Conservation (phyloP, 2,113 vertebrate species). For the Enhydra lutris region DNA sequence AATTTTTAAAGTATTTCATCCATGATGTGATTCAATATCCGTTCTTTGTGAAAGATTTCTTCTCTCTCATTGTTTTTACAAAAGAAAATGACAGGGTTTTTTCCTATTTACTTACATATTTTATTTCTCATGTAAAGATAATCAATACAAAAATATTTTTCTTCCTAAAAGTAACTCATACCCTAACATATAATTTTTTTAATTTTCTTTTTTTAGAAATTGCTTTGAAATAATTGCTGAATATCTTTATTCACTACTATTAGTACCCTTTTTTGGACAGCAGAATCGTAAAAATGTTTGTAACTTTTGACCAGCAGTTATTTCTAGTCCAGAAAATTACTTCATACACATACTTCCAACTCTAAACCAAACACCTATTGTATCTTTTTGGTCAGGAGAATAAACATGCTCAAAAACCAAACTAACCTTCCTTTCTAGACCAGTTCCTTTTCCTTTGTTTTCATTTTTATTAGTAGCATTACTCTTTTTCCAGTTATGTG, state of each 20-base stretch:
- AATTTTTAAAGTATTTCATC: neutral
- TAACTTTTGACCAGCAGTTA: slow-evolving; percentile 10
- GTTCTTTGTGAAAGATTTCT: neutral
- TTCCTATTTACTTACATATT: neutral
- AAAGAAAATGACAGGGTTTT: neutral
- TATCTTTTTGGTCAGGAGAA: neutral
- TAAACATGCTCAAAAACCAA: slow-evolving; percentile 1
- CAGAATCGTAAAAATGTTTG: neutral
- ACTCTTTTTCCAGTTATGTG: neutral
- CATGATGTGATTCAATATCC: neutral
- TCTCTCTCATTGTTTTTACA: no score
- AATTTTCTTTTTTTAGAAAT: neutral
- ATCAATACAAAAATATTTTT: neutral
- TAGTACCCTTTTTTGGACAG: neutral
- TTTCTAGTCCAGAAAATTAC: slow-evolving; percentile 16
- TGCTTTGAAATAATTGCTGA: slow-evolving; percentile 27
- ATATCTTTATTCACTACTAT: neutral
- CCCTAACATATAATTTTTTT: neutral
- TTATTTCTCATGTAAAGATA: slow-evolving; percentile 44
- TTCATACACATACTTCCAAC: neutral
- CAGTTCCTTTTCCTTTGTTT: neutral
- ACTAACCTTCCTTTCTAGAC: neutral
- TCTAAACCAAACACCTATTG: neutral
- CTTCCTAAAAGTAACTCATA: neutral
- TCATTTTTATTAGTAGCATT: neutral